Base-by-base conservation (phyloP, 2,888 invertebrate species). In the Cryptocephalus primarius region DNA sequence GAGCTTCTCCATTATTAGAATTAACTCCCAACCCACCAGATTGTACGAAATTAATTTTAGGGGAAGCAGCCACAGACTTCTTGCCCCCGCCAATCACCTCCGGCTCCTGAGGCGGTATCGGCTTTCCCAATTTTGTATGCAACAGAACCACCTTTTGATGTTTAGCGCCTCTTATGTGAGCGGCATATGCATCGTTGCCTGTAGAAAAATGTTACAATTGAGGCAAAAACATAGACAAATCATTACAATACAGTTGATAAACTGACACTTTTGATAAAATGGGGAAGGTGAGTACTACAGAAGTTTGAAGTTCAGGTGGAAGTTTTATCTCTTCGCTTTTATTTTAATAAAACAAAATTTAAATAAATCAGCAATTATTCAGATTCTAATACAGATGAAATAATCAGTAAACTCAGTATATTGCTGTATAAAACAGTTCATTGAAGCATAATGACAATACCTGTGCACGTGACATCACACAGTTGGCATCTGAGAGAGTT, bases 381-480 rank as follows among this genome's bases (percentile, higher is more conserved):
- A n/a, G n/a, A n/a, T n/a, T n/a, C n/a, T n/a, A n/a, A n/a, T n/a
- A n/a, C n/a, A n/a, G n/a, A n/a, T n/a, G n/a, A n/a, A n/a, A n/a
- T n/a, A n/a, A n/a, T n/a, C n/a, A n/a, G n/a, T n/a, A n/a, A n/a
- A n/a, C n/a, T n/a, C n/a, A 22, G 22, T 22, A 2, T 22, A 6
- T 22, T 22, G 22, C 3, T 22, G 22, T 22, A 4, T 22, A 22
- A 22, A 22, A 22, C 3, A 6, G 6, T 22, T 22, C 22, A 4
- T 22, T 6, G 6, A 6, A 22, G 22, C 22, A 22, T 22, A 44
- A 42, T 42, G 13, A 41, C 9, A 9, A 45, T 43, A 52, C 52
- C 97, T 9, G 97, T 97, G 72, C 97, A 99, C 9, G 95, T 93
- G 9, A 99, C 95, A 75, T 96, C 94, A 64, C 99, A 99, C 50